Percentiles rank a stretch among this genome's conserved stretches.
phyloP scores from a whole-genome alignment of 1,140 invertebrate genomes.

The Panagrolaimus sp. region DNA sequence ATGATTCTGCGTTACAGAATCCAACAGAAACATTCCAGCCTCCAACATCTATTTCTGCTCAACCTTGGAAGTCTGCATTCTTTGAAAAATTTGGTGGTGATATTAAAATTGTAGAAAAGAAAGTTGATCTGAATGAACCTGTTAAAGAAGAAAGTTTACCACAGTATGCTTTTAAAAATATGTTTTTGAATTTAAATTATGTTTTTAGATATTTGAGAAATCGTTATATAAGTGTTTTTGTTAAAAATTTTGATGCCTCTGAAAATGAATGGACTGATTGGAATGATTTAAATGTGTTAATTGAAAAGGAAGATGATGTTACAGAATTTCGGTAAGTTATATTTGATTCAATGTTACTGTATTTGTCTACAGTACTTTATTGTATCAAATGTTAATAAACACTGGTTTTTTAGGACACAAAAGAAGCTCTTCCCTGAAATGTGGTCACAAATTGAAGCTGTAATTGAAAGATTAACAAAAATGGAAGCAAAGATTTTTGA shows the following conservation, averaged over 20 bases:
- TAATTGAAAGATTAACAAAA: background rate
- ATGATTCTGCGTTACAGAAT: no score
- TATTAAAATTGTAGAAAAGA: slow-evolving; percentile 12
- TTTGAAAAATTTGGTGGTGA: background rate
- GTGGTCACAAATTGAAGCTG: background rate
- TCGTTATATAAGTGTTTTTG: background rate
- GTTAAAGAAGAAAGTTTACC: background rate
- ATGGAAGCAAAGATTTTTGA: background rate
- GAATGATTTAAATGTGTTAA: background rate
- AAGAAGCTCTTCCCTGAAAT: background rate
- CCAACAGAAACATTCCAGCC: no score
- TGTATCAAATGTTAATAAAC: no score
- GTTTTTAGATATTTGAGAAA: background rate
- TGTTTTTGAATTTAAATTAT: background rate
- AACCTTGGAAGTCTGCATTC: no score
- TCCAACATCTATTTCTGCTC: no score
- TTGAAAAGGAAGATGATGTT: background rate
- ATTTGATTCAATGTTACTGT: background rate
- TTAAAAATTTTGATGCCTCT: background rate
- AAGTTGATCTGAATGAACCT: background rate
- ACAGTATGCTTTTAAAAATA: background rate
- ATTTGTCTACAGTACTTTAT: no score
- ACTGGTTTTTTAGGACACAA: no score
- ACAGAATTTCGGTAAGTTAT: background rate
- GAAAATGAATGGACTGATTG: background rate